A percentile compares a stretch with the other conserved stretches of the same genome.
Evolutionary conservation across 2,888 invertebrate genomes (phyloP).

Genomic region (Dicyrtoma fusca): DNA sequence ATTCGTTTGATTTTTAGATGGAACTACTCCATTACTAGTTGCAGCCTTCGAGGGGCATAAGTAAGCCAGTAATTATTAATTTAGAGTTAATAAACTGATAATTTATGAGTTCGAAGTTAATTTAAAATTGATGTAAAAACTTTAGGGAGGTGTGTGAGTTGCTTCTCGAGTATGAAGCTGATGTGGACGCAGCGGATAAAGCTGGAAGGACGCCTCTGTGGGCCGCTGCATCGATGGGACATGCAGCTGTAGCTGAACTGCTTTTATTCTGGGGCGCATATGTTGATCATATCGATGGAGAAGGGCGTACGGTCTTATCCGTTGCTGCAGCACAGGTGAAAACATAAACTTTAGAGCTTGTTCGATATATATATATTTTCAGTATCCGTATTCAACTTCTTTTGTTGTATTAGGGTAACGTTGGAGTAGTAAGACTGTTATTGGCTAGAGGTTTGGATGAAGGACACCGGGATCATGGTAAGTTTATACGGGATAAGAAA

Average conservation of each 20-base stretch:
- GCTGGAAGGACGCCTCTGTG: slow-evolving; percentile 84
- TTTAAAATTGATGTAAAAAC: slow-evolving; percentile 26
- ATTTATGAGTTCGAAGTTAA: no score
- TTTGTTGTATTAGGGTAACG: slow-evolving; percentile 68
- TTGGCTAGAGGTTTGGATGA: slow-evolving; percentile 75
- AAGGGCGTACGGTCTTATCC: slow-evolving; percentile 63
- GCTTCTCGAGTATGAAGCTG: slow-evolving; percentile 87
- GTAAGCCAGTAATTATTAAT: slow-evolving; percentile 63
- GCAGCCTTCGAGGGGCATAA: slow-evolving; percentile 90
- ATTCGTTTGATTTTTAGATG: slow-evolving; percentile 62
- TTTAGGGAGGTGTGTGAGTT: slow-evolving; percentile 84
- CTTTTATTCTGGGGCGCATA: slow-evolving; percentile 94
- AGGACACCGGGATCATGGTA: slow-evolving; percentile 72
- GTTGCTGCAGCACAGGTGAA: slow-evolving; percentile 59
- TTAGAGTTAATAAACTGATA: no score
- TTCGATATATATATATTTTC: slow-evolving; percentile 57
- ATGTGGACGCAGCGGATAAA: slow-evolving; percentile 82
- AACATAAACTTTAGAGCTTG: neutral
- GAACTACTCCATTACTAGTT: slow-evolving; percentile 83
- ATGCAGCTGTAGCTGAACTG: slow-evolving; percentile 76
- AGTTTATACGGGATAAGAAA: neutral
- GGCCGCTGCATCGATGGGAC: slow-evolving; percentile 58
- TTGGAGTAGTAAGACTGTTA: slow-evolving; percentile 85
- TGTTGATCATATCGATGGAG: slow-evolving; percentile 88
- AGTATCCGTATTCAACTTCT: neutral